Conservation (phyloP, 1,140 invertebrate genomes). For the Caenorhabditis latens region DNA sequence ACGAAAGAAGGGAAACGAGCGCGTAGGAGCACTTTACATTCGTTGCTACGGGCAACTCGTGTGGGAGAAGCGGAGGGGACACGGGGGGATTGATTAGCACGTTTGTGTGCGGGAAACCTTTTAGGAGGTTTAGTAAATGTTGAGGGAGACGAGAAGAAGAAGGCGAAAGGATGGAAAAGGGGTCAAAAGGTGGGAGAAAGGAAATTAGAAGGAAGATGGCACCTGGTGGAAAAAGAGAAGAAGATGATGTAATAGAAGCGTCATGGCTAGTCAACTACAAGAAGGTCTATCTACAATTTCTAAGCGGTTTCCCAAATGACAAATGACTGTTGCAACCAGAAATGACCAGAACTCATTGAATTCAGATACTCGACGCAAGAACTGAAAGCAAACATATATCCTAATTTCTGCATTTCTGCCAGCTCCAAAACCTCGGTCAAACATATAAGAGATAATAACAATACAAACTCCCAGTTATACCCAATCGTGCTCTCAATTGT, state of each 20-base stretch:
- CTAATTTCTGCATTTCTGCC: too few relatives aligned
- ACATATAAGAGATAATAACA: too few relatives aligned
- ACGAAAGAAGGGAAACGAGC: neutral
- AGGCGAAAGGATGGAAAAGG: neutral
- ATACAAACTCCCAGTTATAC: too few relatives aligned
- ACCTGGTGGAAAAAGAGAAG: neutral
- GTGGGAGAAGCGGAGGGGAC: neutral
- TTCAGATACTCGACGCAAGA: too few relatives aligned
- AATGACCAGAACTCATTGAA: too few relatives aligned
- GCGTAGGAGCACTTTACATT: constrained; percentile 19
- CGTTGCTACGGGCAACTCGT: constrained; percentile 3
- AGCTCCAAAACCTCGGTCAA: too few relatives aligned
- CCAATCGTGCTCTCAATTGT: too few relatives aligned
- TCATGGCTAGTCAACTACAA: too few relatives aligned
- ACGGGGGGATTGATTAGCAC: constrained; percentile 22
- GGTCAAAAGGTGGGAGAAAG: neutral
- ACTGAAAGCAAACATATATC: too few relatives aligned
- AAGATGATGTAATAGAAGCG: neutral
- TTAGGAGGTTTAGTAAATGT: neutral
- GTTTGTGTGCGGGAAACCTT: constrained; percentile 45
- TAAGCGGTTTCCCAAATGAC: too few relatives aligned
- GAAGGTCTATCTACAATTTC: too few relatives aligned
- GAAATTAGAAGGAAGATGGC: neutral
- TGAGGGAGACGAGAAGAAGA: neutral
- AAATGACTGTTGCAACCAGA: too few relatives aligned